Evolutionary conservation across 2,113 vertebrate genomes (phyloP).

Genomic region (Cnemophilus loriae): DNA sequence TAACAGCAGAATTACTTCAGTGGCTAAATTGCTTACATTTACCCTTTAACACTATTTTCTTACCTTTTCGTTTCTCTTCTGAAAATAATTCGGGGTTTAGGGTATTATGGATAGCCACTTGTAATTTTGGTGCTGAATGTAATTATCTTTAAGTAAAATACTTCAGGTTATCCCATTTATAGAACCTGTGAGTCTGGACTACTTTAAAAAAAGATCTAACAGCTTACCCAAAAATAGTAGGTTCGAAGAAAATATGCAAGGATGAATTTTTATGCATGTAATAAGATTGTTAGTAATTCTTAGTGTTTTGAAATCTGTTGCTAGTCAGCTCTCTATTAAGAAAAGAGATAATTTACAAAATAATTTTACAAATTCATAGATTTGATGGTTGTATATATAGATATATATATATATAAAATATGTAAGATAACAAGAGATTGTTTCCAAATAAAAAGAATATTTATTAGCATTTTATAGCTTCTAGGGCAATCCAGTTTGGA

Average conservation of each 20-base stretch:
- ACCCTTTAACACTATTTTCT: background rate
- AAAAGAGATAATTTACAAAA: background rate
- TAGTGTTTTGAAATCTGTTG: background rate
- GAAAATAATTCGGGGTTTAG: background rate
- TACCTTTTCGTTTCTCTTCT: background rate
- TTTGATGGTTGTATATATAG: background rate
- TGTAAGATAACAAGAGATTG: background rate
- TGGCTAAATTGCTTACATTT: background rate
- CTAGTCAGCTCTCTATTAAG: background rate
- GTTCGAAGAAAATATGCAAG: background rate
- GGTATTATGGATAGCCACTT: background rate
- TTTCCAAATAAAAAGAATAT: background rate
- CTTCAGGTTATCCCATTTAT: background rate
- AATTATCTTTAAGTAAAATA: background rate
- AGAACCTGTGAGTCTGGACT: background rate
- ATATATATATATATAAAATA: background rate
- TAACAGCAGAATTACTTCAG: background rate
- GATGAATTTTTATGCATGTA: slow-evolving; percentile 8
- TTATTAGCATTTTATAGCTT: background rate
- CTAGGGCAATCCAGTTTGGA: background rate
- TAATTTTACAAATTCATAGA: background rate
- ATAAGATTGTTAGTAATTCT: background rate
- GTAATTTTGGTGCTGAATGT: background rate
- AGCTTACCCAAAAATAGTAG: background rate
- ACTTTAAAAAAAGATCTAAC: background rate